Evolutionary conservation across 2,113 vertebrate genomes (phyloP), one percentile per base, ranked within the genome.

Genomic region (Neodontobutis hainanensis): DNA sequence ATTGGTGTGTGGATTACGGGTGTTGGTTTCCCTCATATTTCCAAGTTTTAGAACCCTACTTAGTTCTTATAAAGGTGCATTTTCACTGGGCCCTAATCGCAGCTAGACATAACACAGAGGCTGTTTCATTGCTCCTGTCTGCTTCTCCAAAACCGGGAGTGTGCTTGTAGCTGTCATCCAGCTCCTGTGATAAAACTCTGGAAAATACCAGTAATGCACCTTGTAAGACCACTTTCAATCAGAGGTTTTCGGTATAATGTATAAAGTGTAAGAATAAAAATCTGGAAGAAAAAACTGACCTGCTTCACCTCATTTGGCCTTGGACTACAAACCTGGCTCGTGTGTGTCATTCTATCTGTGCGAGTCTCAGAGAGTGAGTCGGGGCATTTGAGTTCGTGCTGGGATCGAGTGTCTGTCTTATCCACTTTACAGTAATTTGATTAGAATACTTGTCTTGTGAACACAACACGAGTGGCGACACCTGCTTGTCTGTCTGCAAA

Each of bases 361-460:
- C 52, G 47, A 27, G 67, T 11, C 53, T 8, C 43, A 9, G 60
- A 59, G 32, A 19, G 47, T 11, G 8, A 45, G 19, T 27, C 19
- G 5, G 47, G 69, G 64, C 64, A 66, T 65, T 53, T 61, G 78
- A 84, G 83, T 82, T 76, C 55, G 51, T 14, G 35, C 61, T 8
- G 2, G 78, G 78, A 83, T 87, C 82, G 55, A 43, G 71, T 87
- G 43, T 82, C 84, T 40, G 14, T 63, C 65, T 78, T 70, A 46
- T 51, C 75, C 68, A 55, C 80, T 70, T 78, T 56, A 35, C 47
- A 71, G 79, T 87, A 78, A 87, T 85, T 82, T 74, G 73, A 86
- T 85, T 79, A 79, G 63, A 83, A 71, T 51, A 60, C 40, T 55
- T 44, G 44, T 71, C 74, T 74, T 35, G 16, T 75, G 65, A 55